Evolutionary conservation across 2,113 vertebrate species (phyloP).

Genomic region (Pangasianodon hypophthalmus): DNA sequence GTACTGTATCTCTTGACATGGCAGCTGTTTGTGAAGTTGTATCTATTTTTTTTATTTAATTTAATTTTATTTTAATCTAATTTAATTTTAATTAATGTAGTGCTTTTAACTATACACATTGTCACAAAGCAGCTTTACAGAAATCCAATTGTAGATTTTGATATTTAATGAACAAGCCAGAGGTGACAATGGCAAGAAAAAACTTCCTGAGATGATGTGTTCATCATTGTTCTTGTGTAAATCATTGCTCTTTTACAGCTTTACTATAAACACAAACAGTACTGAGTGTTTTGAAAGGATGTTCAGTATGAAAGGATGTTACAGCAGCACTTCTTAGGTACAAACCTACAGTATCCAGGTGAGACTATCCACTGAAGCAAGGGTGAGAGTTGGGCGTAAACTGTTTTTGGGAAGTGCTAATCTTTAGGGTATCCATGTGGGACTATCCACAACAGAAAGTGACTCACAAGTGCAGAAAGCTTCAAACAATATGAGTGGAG

Average conservation of each 20-base stretch:
- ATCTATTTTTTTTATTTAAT: neutral
- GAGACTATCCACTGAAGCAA: neutral
- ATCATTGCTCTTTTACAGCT: too few species aligned
- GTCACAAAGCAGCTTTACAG: neutral
- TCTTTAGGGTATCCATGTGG: neutral
- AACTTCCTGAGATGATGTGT: neutral
- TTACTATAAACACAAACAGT: neutral
- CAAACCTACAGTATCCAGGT: neutral
- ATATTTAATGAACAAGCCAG: neutral
- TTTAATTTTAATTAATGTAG: neutral
- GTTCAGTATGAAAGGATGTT: neutral
- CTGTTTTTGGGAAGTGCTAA: neutral
- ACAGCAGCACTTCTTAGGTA: neutral
- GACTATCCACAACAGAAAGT: neutral
- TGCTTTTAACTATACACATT: neutral
- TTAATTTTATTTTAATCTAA: too few species aligned
- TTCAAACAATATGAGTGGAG: neutral
- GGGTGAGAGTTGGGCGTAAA: neutral
- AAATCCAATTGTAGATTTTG: neutral
- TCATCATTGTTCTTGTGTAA: too few species aligned
- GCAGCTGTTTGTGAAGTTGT: neutral
- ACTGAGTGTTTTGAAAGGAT: neutral
- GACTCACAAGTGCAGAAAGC: neutral
- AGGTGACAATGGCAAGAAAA: neutral
- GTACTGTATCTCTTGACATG: neutral